phyloP scores from a whole-genome alignment of 1,140 invertebrate species.

The Drosophila seguyi region DNA sequence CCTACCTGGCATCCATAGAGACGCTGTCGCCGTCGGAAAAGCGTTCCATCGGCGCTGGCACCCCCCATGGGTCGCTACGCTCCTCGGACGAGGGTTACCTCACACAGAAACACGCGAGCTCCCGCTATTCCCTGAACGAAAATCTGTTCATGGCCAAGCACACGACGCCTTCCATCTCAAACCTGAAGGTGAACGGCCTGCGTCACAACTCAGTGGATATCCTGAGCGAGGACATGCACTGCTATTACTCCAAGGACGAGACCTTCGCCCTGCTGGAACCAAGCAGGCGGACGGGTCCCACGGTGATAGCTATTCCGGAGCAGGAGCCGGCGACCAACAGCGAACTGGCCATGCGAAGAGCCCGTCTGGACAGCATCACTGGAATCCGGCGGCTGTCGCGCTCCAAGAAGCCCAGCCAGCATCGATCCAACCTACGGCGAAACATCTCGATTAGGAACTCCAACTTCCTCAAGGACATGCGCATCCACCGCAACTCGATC shows the following conservation, averaged over 20 bases:
- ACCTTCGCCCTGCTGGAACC: constrained; percentile 63
- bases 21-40: constrained; percentile 82
- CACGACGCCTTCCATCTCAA: constrained; percentile 50
- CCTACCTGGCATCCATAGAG: constrained; percentile 78
- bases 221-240: constrained; percentile 72
- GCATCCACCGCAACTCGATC: constrained; percentile 91
- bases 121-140: constrained; percentile 77
- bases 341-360: constrained; percentile 52
- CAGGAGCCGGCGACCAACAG: constrained; percentile 43
- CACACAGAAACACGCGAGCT: constrained; percentile 71
- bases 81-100: constrained; percentile 71
- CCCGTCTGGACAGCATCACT: constrained; percentile 75
- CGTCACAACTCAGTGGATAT: constrained; percentile 82
- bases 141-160: constrained; percentile 72
- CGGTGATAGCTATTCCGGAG: constrained; percentile 69
- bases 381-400: constrained; percentile 75
- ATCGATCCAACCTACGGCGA: constrained; percentile 75
- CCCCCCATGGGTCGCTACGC: constrained; percentile 48
- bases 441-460: constrained; percentile 85
- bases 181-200: constrained; percentile 62
- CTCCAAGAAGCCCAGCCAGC: constrained; percentile 68
- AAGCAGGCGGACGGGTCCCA: constrained; percentile 35
- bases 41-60: constrained; percentile 44
- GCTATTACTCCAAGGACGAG: constrained; percentile 73
- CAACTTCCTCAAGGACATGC: constrained; percentile 91